Evolutionary conservation across 1,140 invertebrate species (phyloP).

Genomic region (Parapsyche elsis): DNA sequence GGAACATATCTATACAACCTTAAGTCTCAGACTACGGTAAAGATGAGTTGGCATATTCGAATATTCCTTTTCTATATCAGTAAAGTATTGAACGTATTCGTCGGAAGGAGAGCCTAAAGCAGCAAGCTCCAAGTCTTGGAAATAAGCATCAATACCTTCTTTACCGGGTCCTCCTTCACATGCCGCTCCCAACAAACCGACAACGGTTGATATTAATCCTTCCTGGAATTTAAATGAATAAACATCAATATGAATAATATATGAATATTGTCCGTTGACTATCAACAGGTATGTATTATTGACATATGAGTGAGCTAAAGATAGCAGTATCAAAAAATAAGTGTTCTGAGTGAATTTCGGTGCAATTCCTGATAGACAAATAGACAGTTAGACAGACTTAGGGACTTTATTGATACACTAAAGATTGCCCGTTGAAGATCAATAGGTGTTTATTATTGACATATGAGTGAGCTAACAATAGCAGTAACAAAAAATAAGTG

Average conservation of each 20-base stretch:
- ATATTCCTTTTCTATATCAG: slow-evolving; percentile 51
- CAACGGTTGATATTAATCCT: slow-evolving; percentile 47
- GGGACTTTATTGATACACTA: too few species aligned
- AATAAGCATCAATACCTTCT: slow-evolving; percentile 48
- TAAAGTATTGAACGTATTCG: slow-evolving; percentile 48
- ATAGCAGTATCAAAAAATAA: too few species aligned
- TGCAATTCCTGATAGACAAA: too few species aligned
- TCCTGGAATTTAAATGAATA: slow-evolving; percentile 38
- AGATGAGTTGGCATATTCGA: slow-evolving; percentile 47
- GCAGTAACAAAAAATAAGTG: too few species aligned
- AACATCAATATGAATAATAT: slow-evolving; percentile 4
- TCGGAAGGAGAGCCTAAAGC: slow-evolving; percentile 39
- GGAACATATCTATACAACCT: slow-evolving; percentile 28
- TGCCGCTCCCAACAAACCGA: slow-evolving; percentile 49
- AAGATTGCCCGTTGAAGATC: too few species aligned
- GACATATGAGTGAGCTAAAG: too few species aligned
- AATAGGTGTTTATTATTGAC: too few species aligned
- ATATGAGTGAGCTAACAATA: too few species aligned
- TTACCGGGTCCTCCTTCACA: slow-evolving; percentile 38
- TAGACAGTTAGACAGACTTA: too few species aligned
- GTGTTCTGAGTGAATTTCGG: too few species aligned
- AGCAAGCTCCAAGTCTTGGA: slow-evolving; percentile 52
- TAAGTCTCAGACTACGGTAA: slow-evolving; percentile 50
- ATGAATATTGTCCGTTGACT: not conserved
- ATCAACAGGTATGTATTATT: too few species aligned